Percentiles rank a stretch among this genome's conserved stretches.
Evolutionary conservation across 2,113 vertebrate species (phyloP).

Genomic region (Pristiophorus japonicus): DNA sequence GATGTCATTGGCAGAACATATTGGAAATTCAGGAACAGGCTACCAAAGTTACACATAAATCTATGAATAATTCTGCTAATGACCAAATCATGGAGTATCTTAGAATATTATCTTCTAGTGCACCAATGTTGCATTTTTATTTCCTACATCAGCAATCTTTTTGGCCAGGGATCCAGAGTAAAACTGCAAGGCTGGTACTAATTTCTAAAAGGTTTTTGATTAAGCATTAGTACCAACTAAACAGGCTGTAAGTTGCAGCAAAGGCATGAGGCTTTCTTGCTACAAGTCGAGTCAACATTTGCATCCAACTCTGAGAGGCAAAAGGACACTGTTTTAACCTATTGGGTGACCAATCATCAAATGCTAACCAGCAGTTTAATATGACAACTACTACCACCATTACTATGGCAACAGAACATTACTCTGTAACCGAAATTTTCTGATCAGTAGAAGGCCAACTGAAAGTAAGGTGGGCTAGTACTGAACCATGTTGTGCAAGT

Average conservation of each 20-base stretch:
- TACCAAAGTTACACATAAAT: neutral
- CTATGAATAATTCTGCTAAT: too few species aligned
- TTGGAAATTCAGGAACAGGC: neutral
- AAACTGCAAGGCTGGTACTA: neutral
- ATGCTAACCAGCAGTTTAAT: neutral
- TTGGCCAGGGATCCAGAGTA: neutral
- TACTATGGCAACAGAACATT: neutral
- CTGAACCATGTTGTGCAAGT: too few species aligned
- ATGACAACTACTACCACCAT: neutral
- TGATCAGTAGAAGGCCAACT: neutral
- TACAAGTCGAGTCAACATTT: neutral
- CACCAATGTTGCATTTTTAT: neutral
- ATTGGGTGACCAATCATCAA: neutral
- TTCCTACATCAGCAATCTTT: neutral
- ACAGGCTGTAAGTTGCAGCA: neutral
- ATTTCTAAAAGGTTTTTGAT: neutral
- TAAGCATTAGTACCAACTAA: neutral
- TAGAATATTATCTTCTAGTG: too few species aligned
- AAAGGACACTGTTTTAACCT: neutral
- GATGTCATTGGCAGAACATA: too few species aligned
- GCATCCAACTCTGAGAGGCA: neutral
- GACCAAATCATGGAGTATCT: too few species aligned
- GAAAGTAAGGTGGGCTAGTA: neutral
- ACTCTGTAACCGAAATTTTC: neutral
- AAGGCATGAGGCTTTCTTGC: neutral